Conservation (phyloP, 2,797 vertebrate species). For the Mormyrus hasselquistii region DNA sequence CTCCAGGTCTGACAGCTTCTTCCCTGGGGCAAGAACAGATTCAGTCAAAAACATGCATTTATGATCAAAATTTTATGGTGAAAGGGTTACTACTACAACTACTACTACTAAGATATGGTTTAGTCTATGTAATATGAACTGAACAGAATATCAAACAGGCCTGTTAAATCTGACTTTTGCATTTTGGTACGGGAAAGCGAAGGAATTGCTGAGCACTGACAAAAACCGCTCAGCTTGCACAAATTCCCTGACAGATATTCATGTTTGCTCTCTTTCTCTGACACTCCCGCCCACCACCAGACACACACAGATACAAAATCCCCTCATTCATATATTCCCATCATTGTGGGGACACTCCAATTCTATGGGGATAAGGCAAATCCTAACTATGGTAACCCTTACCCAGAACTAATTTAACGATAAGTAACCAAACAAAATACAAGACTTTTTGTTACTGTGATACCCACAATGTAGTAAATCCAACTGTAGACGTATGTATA, state of each 20-base stretch:
- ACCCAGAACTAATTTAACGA: not conserved
- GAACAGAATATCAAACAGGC: not conserved
- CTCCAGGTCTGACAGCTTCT: slow-evolving; percentile 93
- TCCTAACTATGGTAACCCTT: not conserved
- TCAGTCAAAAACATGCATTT: not conserved
- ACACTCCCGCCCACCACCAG: not conserved
- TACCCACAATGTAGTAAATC: not conserved
- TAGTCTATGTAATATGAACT: not conserved
- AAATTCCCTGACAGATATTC: slow-evolving; percentile 5
- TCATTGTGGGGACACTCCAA: not conserved
- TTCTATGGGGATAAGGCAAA: not conserved
- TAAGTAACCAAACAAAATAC: not conserved
- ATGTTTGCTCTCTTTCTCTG: not conserved
- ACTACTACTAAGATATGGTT: not conserved
- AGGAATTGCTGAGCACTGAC: not conserved
- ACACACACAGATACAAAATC: not conserved
- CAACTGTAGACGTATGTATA: not conserved
- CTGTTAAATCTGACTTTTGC: not conserved
- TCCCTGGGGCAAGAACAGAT: slow-evolving; percentile 57
- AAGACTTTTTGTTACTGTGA: not conserved
- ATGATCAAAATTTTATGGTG: not conserved
- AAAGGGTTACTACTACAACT: not conserved
- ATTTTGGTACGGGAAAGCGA: not conserved
- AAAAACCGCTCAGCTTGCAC: not conserved
- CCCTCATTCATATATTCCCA: not conserved